Conservation (phyloP, 2,888 invertebrate species). For the Cartodere bifasciata region DNA sequence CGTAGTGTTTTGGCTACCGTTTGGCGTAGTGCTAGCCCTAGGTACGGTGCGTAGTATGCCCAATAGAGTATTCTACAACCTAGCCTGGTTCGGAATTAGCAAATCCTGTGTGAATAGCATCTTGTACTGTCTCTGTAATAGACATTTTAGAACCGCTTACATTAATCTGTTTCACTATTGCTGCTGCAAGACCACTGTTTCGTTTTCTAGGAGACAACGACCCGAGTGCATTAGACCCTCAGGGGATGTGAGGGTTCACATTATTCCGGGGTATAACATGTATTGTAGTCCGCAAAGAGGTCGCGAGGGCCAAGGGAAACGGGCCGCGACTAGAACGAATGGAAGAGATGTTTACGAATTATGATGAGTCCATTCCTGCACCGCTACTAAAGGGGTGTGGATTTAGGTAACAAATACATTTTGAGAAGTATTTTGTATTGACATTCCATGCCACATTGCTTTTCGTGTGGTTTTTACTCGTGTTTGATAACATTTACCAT, state of each 20-base stretch:
- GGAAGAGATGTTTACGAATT: slow-evolving; percentile 45
- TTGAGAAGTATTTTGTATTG: too few species aligned
- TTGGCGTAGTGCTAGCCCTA: slow-evolving; percentile 45
- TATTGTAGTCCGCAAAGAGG: slow-evolving; percentile 48
- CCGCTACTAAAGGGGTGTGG: slow-evolving; percentile 27
- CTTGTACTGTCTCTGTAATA: slow-evolving; percentile 50
- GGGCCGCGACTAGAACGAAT: slow-evolving; percentile 34
- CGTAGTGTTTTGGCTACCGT: slow-evolving; percentile 55
- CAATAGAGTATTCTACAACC: slow-evolving; percentile 48
- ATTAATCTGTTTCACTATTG: slow-evolving; percentile 65
- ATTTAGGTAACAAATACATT: slow-evolving; percentile 22
- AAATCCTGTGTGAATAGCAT: slow-evolving; percentile 57
- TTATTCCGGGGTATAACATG: slow-evolving; percentile 58
- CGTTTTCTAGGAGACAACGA: slow-evolving; percentile 49
- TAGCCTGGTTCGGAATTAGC: slow-evolving; percentile 56
- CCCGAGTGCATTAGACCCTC: slow-evolving; percentile 36
- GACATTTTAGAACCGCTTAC: slow-evolving; percentile 57
- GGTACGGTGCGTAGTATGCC: slow-evolving; percentile 38
- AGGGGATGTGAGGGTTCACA: slow-evolving; percentile 59
- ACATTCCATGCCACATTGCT: too few species aligned
- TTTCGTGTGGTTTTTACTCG: too few species aligned
- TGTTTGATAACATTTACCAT: too few species aligned
- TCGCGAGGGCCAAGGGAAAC: slow-evolving; percentile 30
- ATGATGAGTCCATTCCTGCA: slow-evolving; percentile 34
- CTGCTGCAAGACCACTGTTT: slow-evolving; percentile 63